phyloP scores from a whole-genome alignment of 2,888 invertebrate genomes.

The Pyrochroa serraticornis region DNA sequence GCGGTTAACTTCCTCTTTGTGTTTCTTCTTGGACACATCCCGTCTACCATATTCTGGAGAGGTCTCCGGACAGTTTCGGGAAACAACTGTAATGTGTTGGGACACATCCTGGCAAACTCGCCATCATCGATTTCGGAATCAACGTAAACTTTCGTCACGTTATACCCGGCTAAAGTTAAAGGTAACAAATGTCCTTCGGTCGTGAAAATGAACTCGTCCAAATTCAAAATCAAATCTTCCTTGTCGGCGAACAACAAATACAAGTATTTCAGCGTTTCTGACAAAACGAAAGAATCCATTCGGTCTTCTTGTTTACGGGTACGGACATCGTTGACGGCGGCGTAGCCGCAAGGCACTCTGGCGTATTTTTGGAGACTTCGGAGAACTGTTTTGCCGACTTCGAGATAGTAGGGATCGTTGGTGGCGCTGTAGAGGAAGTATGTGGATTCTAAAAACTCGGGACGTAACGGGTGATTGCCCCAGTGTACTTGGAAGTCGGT shows the following conservation, averaged over 20 bases:
- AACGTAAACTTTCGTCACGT: slow-evolving; percentile 38
- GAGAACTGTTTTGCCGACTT: slow-evolving; percentile 87
- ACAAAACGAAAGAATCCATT: slow-evolving; percentile 97
- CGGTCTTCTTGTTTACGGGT: slow-evolving; percentile 89
- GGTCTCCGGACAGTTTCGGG: slow-evolving; percentile 85
- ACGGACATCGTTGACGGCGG: slow-evolving; percentile 67
- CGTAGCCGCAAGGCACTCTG: slow-evolving; percentile 95
- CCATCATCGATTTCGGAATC: slow-evolving; percentile 64
- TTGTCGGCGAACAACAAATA: slow-evolving; percentile 92
- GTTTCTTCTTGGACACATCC: slow-evolving; percentile 72
- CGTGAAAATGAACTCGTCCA: slow-evolving; percentile 88
- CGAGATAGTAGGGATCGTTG: slow-evolving; percentile 92
- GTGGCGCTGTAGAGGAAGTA: slow-evolving; percentile 97
- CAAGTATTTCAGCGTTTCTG: slow-evolving; percentile 97
- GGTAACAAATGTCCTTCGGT: slow-evolving; percentile 97
- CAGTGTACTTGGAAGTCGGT: slow-evolving; percentile 97
- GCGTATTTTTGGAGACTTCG: slow-evolving; percentile 89
- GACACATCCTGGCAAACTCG: slow-evolving; percentile 73
- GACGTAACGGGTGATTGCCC: slow-evolving; percentile 96
- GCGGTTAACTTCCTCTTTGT: slow-evolving; percentile 69
- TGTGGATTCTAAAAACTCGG: slow-evolving; percentile 97
- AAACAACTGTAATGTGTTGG: slow-evolving; percentile 82
- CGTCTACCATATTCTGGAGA: slow-evolving; percentile 83
- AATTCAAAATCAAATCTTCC: slow-evolving; percentile 78
- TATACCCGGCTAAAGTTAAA: slow-evolving; percentile 74